Evolutionary conservation across 2,888 invertebrate genomes (phyloP).

Genomic region (Drosophila histrio): DNA sequence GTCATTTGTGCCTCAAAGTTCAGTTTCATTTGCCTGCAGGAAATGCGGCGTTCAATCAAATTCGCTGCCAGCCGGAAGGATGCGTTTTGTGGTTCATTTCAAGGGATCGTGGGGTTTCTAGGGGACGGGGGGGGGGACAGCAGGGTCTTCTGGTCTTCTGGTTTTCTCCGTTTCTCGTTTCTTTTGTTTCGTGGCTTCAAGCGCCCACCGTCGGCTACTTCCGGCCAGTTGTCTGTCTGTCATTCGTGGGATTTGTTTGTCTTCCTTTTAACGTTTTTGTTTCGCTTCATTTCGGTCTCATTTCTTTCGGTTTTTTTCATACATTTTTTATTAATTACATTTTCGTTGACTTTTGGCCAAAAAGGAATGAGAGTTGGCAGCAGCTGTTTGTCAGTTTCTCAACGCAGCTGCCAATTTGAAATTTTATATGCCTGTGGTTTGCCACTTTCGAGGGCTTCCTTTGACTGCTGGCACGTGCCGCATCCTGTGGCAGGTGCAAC

Average conservation of each 20-base stretch:
- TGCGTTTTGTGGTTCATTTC: constrained; percentile 46
- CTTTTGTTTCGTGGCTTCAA: constrained; percentile 20
- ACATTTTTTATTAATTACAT: constrained; percentile 46
- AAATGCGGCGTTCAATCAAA: constrained; percentile 38
- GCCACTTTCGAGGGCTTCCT: constrained; percentile 15
- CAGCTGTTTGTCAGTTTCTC: constrained; percentile 28
- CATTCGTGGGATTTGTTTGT: constrained; percentile 51
- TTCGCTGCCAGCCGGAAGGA: constrained; percentile 42
- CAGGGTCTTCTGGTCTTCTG: not conserved
- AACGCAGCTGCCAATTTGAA: constrained; percentile 70
- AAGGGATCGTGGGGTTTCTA: not conserved
- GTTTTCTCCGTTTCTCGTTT: constrained; percentile 12
- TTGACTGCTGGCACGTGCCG: constrained; percentile 41
- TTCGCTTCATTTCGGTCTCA: constrained; percentile 4
- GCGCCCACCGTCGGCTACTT: constrained; percentile 32
- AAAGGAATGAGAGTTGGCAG: constrained; percentile 2
- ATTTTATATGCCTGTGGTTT: constrained; percentile 60
- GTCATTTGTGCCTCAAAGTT: constrained; percentile 30
- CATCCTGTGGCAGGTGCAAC: constrained; percentile 45
- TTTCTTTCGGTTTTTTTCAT: not conserved
- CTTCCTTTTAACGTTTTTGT: constrained; percentile 28
- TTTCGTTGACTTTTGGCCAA: constrained; percentile 20
- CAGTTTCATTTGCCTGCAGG: constrained; percentile 31
- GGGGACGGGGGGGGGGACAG: too few species aligned
- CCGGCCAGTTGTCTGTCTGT: constrained; percentile 37